These are phyloP conservation scores for Thryonomys swinderianus DNA, from an alignment of 2,113 vertebrate species.

Conservation along the genomic window DNA sequence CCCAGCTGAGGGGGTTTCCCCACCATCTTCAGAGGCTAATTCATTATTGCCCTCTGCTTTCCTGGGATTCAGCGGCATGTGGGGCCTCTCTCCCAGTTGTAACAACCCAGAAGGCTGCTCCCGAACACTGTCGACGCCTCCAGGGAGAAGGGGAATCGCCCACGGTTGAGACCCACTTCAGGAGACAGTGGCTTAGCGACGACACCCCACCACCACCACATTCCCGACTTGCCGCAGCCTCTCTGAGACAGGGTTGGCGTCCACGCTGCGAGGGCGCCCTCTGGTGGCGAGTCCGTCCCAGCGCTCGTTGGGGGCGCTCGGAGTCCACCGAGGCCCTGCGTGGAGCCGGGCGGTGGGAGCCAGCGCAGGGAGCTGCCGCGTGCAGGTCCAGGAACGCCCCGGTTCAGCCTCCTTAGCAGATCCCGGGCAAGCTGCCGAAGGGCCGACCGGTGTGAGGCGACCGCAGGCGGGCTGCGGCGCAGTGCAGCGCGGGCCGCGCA, in stretches of 20 bases:
- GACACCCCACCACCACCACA: no score
- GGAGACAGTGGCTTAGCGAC: not conserved
- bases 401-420: not conserved
- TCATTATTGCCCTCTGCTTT: not conserved
- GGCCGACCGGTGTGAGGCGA: not conserved
- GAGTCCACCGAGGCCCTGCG: not conserved
- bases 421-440: not conserved
- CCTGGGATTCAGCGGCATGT: not conserved
- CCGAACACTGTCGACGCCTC: not conserved
- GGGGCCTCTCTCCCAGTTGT: not conserved
- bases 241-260: not conserved
- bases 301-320: accelerated
- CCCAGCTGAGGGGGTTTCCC: not conserved
- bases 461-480: not conserved
- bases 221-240: no score
- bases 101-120: not conserved
- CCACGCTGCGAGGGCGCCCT: conserved; percentile 3
- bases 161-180: not conserved
- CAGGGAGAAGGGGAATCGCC: not conserved
- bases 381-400: not conserved
- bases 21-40: not conserved
- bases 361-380: not conserved
- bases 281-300: conserved; percentile 32
- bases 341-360: not conserved
- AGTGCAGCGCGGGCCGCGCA: not conserved